These are phyloP conservation scores for Amphipyra tragopoginis DNA, from an alignment of 2,888 invertebrate species.

Conservation along the genomic window DNA sequence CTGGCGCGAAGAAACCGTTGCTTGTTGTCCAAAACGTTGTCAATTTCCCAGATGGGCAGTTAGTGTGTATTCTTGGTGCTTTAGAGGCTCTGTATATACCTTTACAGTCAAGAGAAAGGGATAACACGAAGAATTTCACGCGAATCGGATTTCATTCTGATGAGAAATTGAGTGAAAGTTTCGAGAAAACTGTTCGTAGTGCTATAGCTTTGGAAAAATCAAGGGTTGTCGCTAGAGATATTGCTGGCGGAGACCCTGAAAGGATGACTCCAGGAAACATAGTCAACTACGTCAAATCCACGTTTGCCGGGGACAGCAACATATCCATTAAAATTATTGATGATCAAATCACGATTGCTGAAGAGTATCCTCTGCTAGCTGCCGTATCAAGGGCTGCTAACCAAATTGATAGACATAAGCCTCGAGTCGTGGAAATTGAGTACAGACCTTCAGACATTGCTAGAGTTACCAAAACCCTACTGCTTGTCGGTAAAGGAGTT, in stretches of 20 bases:
- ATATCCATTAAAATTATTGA: slow-evolving; percentile 91
- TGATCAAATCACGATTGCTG: slow-evolving; percentile 89
- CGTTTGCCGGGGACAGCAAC: slow-evolving; percentile 90
- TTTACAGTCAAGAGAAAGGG: slow-evolving; percentile 93
- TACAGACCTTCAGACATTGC: slow-evolving; percentile 90
- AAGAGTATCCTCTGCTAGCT: slow-evolving; percentile 94
- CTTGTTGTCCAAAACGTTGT: slow-evolving; percentile 92
- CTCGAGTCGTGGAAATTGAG: slow-evolving; percentile 91
- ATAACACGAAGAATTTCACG: slow-evolving; percentile 90
- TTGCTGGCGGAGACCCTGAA: slow-evolving; percentile 95
- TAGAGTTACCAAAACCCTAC: slow-evolving; percentile 92
- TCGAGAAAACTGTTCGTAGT: slow-evolving; percentile 89
- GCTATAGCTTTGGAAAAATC: slow-evolving; percentile 92
- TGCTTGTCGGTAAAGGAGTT: slow-evolving; percentile 97
- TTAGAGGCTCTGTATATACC: slow-evolving; percentile 96
- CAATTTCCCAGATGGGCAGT: slow-evolving; percentile 93
- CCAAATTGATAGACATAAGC: slow-evolving; percentile 91
- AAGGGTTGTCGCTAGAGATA: slow-evolving; percentile 87
- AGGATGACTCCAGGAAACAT: slow-evolving; percentile 95
- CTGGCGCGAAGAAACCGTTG: slow-evolving; percentile 95
- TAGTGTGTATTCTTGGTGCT: slow-evolving; percentile 96
- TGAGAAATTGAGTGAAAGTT: slow-evolving; percentile 85
- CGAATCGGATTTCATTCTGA: slow-evolving; percentile 91
- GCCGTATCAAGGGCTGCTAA: slow-evolving; percentile 94
- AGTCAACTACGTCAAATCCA: slow-evolving; percentile 92